Evolutionary conservation across 2,888 invertebrate species (phyloP).

Genomic region (Lasioglossum marginatum): DNA sequence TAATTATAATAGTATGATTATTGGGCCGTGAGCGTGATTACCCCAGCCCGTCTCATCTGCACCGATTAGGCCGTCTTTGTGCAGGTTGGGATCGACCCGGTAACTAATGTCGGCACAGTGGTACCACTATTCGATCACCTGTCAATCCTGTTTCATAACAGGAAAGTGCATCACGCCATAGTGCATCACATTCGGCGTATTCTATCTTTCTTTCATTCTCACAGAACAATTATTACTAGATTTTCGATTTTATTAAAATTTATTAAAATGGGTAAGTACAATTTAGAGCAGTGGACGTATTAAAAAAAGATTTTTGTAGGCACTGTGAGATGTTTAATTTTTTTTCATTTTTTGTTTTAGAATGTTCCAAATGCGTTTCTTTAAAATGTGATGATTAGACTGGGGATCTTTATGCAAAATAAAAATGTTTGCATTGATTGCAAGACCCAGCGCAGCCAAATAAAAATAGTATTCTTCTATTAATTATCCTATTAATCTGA

Average conservation of each 20-base stretch:
- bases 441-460: too few species aligned
- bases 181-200: neutral
- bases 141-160: neutral
- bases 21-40: conserved; percentile 74
- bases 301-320: neutral
- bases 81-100: conserved; percentile 42
- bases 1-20: conserved; percentile 78
- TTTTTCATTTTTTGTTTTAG: neutral
- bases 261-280: too few species aligned
- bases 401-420: too few species aligned
- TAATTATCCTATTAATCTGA: too few species aligned
- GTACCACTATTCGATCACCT: conserved; percentile 35
- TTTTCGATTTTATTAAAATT: too few species aligned
- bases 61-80: conserved; percentile 74
- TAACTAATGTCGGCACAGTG: conserved; percentile 49
- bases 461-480: too few species aligned
- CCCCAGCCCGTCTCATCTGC: conserved; percentile 64
- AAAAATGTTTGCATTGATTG: too few species aligned
- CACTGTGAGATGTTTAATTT: neutral
- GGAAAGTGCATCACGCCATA: neutral
- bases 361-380: too few species aligned
- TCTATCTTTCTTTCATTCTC: neutral
- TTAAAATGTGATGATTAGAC: too few species aligned
- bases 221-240: too few species aligned
- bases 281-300: too few species aligned